These are phyloP conservation scores for Sarcophaga bullata DNA, from an alignment of 1,140 invertebrate species.

Conservation along the genomic window DNA sequence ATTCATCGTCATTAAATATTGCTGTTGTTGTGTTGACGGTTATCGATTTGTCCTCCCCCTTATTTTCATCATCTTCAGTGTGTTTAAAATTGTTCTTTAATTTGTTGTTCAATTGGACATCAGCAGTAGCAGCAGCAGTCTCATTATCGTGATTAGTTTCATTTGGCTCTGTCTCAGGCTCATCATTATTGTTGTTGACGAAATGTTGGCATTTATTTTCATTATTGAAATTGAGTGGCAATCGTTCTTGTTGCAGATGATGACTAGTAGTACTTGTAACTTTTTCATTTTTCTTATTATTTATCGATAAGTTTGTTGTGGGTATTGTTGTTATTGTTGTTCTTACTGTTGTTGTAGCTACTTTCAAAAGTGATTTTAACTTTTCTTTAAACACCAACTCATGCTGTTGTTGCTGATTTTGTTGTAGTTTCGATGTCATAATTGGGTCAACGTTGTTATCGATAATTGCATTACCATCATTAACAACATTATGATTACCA, in stretches of 20 bases:
- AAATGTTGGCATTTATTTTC: neutral
- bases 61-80: neutral
- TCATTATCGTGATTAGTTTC: neutral
- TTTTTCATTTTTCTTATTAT: neutral
- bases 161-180: neutral
- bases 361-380: neutral
- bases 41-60: neutral
- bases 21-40: constrained; percentile 8
- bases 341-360: neutral
- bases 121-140: neutral
- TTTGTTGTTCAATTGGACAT: constrained; percentile 10
- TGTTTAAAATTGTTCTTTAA: neutral
- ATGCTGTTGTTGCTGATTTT: neutral
- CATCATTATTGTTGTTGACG: neutral
- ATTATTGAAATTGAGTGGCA: constrained; percentile 3
- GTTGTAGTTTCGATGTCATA: neutral
- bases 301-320: neutral
- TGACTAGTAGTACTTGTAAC: neutral
- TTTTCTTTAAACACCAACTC: neutral
- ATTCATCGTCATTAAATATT: constrained; percentile 17
- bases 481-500: too few relatives aligned
- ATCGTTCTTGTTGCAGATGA: neutral
- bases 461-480: too few relatives aligned
- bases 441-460: constrained; percentile 4
- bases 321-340: neutral